Evolutionary conservation across 2,888 invertebrate species (phyloP).

Genomic region (Coelogynopora nodosa): DNA sequence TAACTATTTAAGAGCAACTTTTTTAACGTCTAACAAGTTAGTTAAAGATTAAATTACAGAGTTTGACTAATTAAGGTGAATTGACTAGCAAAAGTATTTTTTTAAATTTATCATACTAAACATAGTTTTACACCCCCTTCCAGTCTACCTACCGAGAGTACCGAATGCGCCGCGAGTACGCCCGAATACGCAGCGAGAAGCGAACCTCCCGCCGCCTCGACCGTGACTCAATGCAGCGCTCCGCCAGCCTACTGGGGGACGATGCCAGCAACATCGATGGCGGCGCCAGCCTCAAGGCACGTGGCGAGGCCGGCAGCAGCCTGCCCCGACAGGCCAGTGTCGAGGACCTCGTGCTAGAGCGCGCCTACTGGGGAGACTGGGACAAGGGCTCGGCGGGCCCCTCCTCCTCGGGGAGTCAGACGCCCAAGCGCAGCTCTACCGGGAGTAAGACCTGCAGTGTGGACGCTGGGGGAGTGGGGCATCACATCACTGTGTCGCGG

Average conservation of each 20-base stretch:
- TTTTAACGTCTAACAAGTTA: too few species aligned
- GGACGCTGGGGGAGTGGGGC: neutral
- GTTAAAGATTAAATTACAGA: too few species aligned
- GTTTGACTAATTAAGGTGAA: too few species aligned
- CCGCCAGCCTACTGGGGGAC: neutral
- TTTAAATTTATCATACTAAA: too few species aligned
- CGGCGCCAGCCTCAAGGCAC: neutral
- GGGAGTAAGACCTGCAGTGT: neutral
- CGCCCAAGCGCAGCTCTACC: neutral
- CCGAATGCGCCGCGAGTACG: constrained; percentile 31
- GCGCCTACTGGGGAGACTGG: constrained; percentile 37
- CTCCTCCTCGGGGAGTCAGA: constrained; percentile 21
- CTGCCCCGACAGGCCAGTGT: constrained; percentile 14
- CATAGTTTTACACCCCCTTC: too few species aligned
- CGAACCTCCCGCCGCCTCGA: constrained; percentile 32
- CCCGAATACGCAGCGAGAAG: constrained; percentile 8
- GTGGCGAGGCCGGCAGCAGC: too few species aligned
- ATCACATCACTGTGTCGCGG: constrained; percentile 65
- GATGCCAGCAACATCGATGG: neutral
- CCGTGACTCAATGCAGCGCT: constrained; percentile 10
- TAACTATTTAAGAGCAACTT: too few species aligned
- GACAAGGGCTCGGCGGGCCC: neutral
- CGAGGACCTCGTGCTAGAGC: constrained; percentile 37
- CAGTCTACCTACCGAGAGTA: constrained; percentile 38
- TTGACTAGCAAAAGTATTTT: too few species aligned